Evolutionary conservation across 64 coral and sea anemone species (phyloP).

Genomic region (Montipora capricornis): DNA sequence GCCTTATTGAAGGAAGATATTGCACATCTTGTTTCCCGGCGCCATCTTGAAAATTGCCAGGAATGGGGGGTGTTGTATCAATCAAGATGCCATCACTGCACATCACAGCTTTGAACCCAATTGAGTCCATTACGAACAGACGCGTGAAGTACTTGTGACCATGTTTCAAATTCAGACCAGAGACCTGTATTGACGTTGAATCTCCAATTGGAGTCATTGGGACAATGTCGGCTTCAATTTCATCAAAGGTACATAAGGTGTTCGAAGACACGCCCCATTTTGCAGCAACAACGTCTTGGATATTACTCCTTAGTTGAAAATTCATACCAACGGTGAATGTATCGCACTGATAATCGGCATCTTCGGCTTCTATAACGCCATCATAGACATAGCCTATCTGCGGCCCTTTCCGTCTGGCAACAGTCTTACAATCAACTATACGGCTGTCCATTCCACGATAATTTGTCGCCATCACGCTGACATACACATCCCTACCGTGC

Average conservation of each 20-base stretch:
- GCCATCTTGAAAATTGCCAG: conserved; percentile 79
- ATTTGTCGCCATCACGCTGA: conserved; percentile 86
- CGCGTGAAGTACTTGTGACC: conserved; percentile 92
- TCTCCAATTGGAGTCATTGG: conserved; percentile 78
- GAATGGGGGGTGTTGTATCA: conserved; percentile 88
- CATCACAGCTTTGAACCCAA: conserved; percentile 85
- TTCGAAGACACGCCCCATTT: conserved; percentile 89
- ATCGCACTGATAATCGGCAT: conserved; percentile 86
- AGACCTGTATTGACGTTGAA: conserved; percentile 74
- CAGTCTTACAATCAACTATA: conserved; percentile 71
- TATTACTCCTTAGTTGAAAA: conserved; percentile 57
- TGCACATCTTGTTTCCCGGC: conserved; percentile 66
- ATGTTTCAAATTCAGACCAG: conserved; percentile 74
- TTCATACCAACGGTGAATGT: conserved; percentile 73
- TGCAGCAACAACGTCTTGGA: conserved; percentile 53
- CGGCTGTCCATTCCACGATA: conserved; percentile 84
- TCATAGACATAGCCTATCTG: conserved; percentile 88
- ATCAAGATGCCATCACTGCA: conserved; percentile 94
- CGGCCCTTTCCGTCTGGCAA: conserved; percentile 79
- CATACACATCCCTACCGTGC: conserved; percentile 88
- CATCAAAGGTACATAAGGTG: conserved; percentile 77
- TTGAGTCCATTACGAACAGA: conserved; percentile 61
- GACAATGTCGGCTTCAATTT: conserved; percentile 79
- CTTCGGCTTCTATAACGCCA: conserved; percentile 62
- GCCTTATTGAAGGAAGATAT: conserved; percentile 82